phyloP scores from a whole-genome alignment of 2,888 invertebrate species.

The Caradrina clavipalpis region DNA sequence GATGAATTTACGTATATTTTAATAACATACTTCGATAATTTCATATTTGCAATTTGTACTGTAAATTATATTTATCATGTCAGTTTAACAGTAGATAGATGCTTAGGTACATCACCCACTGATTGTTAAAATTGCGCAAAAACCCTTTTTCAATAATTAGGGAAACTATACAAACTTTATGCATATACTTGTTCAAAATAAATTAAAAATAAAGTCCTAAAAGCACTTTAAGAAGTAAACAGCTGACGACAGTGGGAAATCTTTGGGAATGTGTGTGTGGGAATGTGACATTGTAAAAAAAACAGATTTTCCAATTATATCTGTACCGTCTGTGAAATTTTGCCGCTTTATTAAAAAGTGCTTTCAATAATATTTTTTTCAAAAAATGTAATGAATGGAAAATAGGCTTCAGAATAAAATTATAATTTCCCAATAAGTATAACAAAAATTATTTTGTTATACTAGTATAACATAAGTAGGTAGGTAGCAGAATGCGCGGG shows the following conservation, averaged over 20 bases:
- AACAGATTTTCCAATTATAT: too few relatives aligned
- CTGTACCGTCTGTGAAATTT: background rate
- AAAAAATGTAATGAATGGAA: too few relatives aligned
- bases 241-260: background rate
- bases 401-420: background rate
- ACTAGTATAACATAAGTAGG: background rate
- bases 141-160: background rate
- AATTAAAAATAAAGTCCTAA: too few relatives aligned
- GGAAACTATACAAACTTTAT: background rate
- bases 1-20: slow-evolving; percentile 4
- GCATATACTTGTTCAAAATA: background rate
- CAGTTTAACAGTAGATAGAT: too few relatives aligned
- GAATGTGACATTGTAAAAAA: too few relatives aligned
- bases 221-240: background rate
- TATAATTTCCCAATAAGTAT: background rate
- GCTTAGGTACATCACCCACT: too few relatives aligned
- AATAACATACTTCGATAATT: background rate
- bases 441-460: slow-evolving; percentile 15
- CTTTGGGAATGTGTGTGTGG: too few relatives aligned
- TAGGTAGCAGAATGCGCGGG: slow-evolving; percentile 43
- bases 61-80: too few relatives aligned
- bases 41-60: too few relatives aligned
- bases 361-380: too few relatives aligned
- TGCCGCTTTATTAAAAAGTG: background rate
- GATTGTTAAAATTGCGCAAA: too few relatives aligned